phyloP scores from a whole-genome alignment of 2,113 vertebrate species.

The Miniopterus natalensis region DNA sequence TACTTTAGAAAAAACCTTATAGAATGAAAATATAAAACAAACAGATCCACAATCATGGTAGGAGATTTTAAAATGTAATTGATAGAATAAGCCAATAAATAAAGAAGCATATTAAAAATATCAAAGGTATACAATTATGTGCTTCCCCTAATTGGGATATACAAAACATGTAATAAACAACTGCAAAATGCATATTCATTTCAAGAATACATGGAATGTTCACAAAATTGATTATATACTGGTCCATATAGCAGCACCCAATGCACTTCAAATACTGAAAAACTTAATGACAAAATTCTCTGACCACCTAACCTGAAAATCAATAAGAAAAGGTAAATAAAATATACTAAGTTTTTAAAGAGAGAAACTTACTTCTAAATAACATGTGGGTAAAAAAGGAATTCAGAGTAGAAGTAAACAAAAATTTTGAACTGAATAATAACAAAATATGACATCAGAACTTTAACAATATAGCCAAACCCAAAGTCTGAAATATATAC shows the following conservation, averaged over 20 bases:
- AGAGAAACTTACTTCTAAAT: not conserved
- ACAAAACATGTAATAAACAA: not conserved
- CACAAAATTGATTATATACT: not conserved
- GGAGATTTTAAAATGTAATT: not conserved
- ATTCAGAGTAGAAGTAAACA: not conserved
- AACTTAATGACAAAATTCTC: not conserved
- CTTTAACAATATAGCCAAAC: not conserved
- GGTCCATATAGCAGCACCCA: not conserved
- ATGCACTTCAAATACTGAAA: not conserved
- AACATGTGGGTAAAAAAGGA: not conserved
- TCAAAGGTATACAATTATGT: not conserved
- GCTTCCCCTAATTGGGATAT: not conserved
- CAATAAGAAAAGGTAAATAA: slow-evolving; percentile 13
- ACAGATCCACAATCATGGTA: not conserved
- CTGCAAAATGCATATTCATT: not conserved
- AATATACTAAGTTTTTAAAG: not conserved
- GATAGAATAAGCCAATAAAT: not conserved
- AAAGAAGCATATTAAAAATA: not conserved
- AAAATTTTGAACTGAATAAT: not conserved
- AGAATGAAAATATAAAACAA: slow-evolving; percentile 9
- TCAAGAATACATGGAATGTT: not conserved
- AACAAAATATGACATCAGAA: not conserved
- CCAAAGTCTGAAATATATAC: not conserved
- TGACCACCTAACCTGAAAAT: slow-evolving; percentile 13
- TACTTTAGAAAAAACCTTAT: not conserved